Evolutionary conservation across 2,888 invertebrate genomes (phyloP).

Genomic region (Pinctada fucata): DNA sequence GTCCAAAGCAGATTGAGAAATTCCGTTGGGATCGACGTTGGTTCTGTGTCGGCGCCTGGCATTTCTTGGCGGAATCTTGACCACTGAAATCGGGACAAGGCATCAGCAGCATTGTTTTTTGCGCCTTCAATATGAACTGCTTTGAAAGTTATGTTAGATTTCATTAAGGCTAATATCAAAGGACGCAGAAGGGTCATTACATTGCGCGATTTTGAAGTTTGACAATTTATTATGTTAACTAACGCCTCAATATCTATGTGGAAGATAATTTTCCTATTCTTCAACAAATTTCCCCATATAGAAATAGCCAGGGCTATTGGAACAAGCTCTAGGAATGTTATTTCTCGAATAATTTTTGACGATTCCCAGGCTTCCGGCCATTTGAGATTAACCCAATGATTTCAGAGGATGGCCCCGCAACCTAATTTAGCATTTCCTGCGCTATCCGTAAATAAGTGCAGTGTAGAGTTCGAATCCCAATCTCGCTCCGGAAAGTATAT

Average conservation of each 20-base stretch:
- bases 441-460: not conserved
- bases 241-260: not conserved
- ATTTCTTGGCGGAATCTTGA: not conserved
- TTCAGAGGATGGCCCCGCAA: not conserved
- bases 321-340: not conserved
- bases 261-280: not conserved
- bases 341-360: no score
- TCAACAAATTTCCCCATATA: not conserved
- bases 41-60: not conserved
- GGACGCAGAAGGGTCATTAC: not conserved
- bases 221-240: not conserved
- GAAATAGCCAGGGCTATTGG: constrained; percentile 4
- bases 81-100: not conserved
- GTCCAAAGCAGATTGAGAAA: not conserved
- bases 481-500: not conserved
- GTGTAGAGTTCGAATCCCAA: not conserved
- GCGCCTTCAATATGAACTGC: not conserved
- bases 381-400: not conserved
- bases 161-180: not conserved
- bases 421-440: not conserved
- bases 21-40: not conserved
- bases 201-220: not conserved
- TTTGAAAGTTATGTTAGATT: not conserved
- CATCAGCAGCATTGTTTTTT: not conserved
- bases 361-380: no score